Percentiles rank a stretch among this genome's conserved stretches.
phyloP scores from a whole-genome alignment of 35 echinoderm and acorn worm genomes.

The Antedon bifida region DNA sequence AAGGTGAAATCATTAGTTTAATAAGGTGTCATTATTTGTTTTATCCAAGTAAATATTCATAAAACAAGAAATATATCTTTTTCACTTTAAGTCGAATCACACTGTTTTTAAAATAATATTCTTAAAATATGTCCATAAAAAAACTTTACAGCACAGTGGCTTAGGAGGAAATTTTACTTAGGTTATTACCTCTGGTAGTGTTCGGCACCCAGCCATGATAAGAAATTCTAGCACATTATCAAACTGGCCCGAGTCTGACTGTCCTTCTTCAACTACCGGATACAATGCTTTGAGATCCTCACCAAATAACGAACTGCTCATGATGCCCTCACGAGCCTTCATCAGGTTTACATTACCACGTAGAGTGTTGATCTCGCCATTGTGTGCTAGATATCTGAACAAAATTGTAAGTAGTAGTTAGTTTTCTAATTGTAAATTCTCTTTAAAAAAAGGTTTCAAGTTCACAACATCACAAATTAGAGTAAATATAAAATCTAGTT shows the following conservation, averaged over 20 bases:
- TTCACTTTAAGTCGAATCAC: no score
- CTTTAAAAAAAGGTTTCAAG: not conserved
- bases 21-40: no score
- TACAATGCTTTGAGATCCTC: conserved; percentile 79
- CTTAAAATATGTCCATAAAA: no score
- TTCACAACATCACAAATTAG: not conserved
- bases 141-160: no score
- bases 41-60: no score
- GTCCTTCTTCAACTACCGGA: conserved; percentile 75
- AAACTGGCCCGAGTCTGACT: conserved; percentile 71
- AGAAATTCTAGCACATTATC: conserved; percentile 96
- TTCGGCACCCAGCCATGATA: conserved; percentile 79
- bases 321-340: conserved; percentile 81
- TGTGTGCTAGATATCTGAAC: conserved; percentile 83
- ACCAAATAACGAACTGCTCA: conserved; percentile 65
- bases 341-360: conserved; percentile 93
- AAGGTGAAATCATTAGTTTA: no score
- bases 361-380: conserved; percentile 90
- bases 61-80: no score
- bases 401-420: no score
- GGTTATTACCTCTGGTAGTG: conserved; percentile 71
- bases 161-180: no score
- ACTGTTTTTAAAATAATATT: no score
- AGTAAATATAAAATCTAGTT: no score
- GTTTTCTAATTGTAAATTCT: not conserved